Conservation (phyloP, 2,888 invertebrate genomes). For the Eupithecia subumbrata region DNA sequence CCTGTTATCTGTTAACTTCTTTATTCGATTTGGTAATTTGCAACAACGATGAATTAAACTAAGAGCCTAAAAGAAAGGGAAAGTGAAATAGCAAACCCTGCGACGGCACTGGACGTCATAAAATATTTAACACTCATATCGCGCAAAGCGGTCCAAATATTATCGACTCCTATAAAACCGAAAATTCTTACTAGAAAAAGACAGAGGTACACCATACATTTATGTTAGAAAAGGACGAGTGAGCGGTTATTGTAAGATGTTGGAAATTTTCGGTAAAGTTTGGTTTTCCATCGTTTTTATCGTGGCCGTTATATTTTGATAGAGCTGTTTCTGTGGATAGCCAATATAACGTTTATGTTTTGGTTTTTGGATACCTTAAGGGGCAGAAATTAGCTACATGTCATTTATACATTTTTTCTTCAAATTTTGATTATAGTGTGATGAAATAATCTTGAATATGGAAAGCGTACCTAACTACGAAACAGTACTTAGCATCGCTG, state of each 20-base stretch:
- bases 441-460: background rate
- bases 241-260: conserved; percentile 76
- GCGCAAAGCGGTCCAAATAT: conserved; percentile 76
- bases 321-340: conserved; percentile 78
- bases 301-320: conserved; percentile 83
- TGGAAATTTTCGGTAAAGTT: conserved; percentile 79
- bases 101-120: conserved; percentile 76
- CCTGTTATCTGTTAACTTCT: background rate
- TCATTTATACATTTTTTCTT: background rate
- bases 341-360: conserved; percentile 82
- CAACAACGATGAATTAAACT: background rate
- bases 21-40: background rate
- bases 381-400: background rate
- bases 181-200: conserved; percentile 71
- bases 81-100: conserved; percentile 54
- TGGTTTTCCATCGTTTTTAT: conserved; percentile 83
- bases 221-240: conserved; percentile 66
- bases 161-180: conserved; percentile 80
- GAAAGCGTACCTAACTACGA: no score
- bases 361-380: conserved; percentile 66
- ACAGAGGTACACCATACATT: conserved; percentile 55
- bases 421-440: background rate
- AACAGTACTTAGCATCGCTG: background rate
- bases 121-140: conserved; percentile 82
- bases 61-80: conserved; percentile 3